Evolutionary conservation across 1,140 invertebrate genomes (phyloP).

Genomic region (Bombus confusus): DNA sequence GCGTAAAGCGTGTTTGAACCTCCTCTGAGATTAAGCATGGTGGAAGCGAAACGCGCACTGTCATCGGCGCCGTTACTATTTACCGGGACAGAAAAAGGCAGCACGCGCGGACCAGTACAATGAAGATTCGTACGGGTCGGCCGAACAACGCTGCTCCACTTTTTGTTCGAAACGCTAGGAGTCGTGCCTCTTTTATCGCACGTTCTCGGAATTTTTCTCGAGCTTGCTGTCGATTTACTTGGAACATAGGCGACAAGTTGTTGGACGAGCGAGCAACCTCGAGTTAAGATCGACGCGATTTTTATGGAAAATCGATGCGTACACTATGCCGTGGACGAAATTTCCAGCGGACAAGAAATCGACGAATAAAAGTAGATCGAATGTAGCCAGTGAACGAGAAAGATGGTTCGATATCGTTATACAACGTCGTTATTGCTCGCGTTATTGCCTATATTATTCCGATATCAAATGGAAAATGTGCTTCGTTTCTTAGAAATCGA

Average conservation of each 20-base stretch:
- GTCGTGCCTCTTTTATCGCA: background rate
- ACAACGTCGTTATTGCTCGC: too few species aligned
- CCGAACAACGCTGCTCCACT: background rate
- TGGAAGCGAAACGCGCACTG: constrained; percentile 46
- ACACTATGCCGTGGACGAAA: too few species aligned
- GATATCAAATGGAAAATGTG: too few species aligned
- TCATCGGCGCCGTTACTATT: constrained; percentile 58
- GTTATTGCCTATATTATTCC: too few species aligned
- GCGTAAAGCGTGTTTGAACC: constrained; percentile 73
- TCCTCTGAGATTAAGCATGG: constrained; percentile 81
- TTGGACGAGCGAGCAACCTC: too few species aligned
- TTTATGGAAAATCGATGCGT: too few species aligned
- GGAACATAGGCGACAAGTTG: background rate
- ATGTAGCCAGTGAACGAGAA: fast-evolving
- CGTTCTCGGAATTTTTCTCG: background rate
- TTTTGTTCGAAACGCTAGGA: background rate
- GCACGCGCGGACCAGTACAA: constrained; percentile 53
- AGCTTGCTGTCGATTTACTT: background rate
- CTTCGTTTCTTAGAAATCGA: too few species aligned
- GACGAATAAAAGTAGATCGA: too few species aligned
- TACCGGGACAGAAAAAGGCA: constrained; percentile 54
- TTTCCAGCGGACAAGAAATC: too few species aligned
- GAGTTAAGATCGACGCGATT: too few species aligned
- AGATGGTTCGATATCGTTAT: too few species aligned
- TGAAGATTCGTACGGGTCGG: constrained; percentile 17